These are phyloP conservation scores for Pedetes capensis DNA, from an alignment of 2,113 vertebrate genomes.

Conservation along the genomic window DNA sequence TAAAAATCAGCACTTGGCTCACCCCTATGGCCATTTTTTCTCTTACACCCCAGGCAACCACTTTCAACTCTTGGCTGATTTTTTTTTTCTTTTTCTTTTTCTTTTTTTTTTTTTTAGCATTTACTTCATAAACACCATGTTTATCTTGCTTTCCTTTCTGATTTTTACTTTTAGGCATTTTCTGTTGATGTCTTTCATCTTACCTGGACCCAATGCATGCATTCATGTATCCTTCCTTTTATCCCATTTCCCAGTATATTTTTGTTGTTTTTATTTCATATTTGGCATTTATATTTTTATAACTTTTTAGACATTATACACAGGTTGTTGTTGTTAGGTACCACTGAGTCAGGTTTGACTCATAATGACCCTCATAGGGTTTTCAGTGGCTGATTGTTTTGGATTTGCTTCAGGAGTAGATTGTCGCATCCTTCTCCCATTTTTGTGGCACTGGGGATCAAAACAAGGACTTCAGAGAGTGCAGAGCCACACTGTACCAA, in stretches of 20 bases:
- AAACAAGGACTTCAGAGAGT: too few relatives aligned
- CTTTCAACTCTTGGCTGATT: neutral
- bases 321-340: too few relatives aligned
- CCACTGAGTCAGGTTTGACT: too few relatives aligned
- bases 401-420: too few relatives aligned
- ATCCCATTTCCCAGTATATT: neutral
- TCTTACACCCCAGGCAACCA: neutral
- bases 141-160: neutral
- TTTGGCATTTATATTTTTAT: constrained; percentile 9
- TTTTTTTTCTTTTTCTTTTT: neutral
- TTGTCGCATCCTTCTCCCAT: too few relatives aligned
- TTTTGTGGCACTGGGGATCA: too few relatives aligned
- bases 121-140: neutral
- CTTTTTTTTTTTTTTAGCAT: neutral
- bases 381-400: too few relatives aligned
- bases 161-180: neutral
- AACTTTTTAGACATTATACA: neutral
- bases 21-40: neutral
- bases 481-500: too few relatives aligned
- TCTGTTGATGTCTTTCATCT: neutral
- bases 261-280: constrained; percentile 1
- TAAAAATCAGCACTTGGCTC: neutral
- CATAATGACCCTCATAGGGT: too few relatives aligned
- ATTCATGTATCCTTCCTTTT: neutral
- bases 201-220: neutral